Conservation (phyloP, 1,140 invertebrate species). For the Littorina saxatilis region DNA sequence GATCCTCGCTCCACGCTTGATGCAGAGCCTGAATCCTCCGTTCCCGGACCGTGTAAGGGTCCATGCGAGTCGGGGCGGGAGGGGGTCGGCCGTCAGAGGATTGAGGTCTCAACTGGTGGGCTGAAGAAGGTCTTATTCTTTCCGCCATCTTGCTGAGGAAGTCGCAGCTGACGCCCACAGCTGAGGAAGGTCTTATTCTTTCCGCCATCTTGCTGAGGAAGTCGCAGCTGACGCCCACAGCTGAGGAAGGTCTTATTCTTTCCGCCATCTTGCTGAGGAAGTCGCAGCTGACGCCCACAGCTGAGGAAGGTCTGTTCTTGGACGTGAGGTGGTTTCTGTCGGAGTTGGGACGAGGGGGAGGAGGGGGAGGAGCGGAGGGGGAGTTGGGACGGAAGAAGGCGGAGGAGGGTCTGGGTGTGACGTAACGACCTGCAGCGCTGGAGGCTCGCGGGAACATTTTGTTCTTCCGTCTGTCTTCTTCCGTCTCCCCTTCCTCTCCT, state of each 20-base stretch:
- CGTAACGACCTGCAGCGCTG: no score
- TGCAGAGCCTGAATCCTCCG: not conserved
- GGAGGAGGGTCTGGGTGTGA: not conserved
- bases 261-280: not conserved
- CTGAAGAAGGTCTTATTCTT: not conserved
- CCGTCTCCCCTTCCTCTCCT: not conserved
- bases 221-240: no score
- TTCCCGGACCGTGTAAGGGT: constrained; percentile 20
- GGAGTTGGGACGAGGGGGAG: not conserved
- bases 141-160: not conserved
- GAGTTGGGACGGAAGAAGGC: not conserved
- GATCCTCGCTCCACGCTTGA: constrained; percentile 1
- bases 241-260: no score
- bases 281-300: not conserved
- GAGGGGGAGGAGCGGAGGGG: not conserved
- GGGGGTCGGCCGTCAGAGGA: not conserved
- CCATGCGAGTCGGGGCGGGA: not conserved
- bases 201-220: no score
- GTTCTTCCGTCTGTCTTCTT: not conserved
- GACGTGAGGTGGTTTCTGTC: not conserved
- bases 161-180: not conserved
- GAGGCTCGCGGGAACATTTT: no score
- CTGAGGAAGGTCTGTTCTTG: constrained; percentile 10
- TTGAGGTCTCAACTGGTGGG: not conserved
- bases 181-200: no score